Percentiles rank a stretch among this genome's conserved stretches.
Conservation (phyloP, 2,888 invertebrate genomes). For the Pterostichus niger region DNA sequence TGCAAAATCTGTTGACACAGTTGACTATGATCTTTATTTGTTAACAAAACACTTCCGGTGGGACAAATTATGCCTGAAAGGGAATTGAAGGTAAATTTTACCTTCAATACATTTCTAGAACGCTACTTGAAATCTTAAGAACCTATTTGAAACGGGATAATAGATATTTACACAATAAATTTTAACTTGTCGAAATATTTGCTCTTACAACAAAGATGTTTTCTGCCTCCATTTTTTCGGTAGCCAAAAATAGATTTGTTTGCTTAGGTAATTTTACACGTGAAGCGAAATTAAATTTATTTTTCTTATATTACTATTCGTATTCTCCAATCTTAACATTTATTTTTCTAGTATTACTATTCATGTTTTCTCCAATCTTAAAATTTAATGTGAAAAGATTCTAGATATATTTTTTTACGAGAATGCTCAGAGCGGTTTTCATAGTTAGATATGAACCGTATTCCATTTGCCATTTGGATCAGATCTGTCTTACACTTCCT, state of each 20-base stretch:
- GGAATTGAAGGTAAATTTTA: constrained; percentile 48
- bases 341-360: too few relatives aligned
- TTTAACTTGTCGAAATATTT: constrained; percentile 53
- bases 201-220: background rate
- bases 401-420: too few relatives aligned
- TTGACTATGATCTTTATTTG: constrained; percentile 49
- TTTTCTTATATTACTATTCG: too few relatives aligned
- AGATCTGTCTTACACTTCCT: too few relatives aligned
- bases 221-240: background rate
- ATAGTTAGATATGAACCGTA: too few relatives aligned
- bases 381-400: too few relatives aligned
- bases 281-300: too few relatives aligned
- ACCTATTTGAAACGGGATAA: constrained; percentile 17
- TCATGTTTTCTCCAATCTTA: too few relatives aligned
- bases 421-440: too few relatives aligned
- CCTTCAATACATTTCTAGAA: constrained; percentile 12
- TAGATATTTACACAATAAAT: constrained; percentile 48
- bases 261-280: background rate
- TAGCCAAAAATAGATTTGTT: constrained; percentile 17
- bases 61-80: constrained; percentile 39
- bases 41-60: constrained; percentile 53
- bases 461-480: too few relatives aligned
- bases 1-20: constrained; percentile 40
- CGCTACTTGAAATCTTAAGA: constrained; percentile 24
- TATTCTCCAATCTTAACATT: too few relatives aligned